Evolutionary conservation across 1,140 invertebrate genomes (phyloP).

Genomic region (Drosophila pseudoobscura): DNA sequence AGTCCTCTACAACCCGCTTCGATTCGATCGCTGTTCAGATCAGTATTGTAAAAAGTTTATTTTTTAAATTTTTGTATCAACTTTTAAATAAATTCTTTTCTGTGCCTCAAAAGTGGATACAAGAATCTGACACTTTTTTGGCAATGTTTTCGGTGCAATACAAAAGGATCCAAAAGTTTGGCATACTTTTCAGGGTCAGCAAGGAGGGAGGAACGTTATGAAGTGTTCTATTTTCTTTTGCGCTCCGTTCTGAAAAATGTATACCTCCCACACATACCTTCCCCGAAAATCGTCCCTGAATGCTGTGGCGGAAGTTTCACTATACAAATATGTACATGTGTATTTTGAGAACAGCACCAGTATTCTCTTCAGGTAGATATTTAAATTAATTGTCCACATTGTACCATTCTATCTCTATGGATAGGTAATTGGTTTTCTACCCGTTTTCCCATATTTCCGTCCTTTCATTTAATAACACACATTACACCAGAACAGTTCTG

Average conservation of each 20-base stretch:
- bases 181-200: slow-evolving; percentile 63
- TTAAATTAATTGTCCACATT: neutral
- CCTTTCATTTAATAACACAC: neutral
- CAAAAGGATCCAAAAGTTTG: slow-evolving; percentile 26
- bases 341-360: too few relatives aligned
- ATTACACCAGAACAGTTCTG: neutral
- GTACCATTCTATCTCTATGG: neutral
- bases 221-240: too few relatives aligned
- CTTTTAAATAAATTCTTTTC: too few relatives aligned
- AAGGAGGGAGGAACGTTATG: neutral
- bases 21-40: too few relatives aligned
- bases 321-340: too few relatives aligned
- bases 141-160: slow-evolving; percentile 23
- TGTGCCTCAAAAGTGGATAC: neutral
- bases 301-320: too few relatives aligned
- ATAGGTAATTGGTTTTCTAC: slow-evolving; percentile 3
- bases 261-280: too few relatives aligned
- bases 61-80: too few relatives aligned
- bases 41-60: too few relatives aligned
- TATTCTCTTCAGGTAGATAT: neutral
- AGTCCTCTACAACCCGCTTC: too few relatives aligned
- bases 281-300: too few relatives aligned
- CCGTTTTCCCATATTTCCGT: slow-evolving; percentile 3
- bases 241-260: too few relatives aligned
- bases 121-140: neutral